Conservation (phyloP, 1,140 invertebrate genomes). For the Elymnias hypermnestra region DNA sequence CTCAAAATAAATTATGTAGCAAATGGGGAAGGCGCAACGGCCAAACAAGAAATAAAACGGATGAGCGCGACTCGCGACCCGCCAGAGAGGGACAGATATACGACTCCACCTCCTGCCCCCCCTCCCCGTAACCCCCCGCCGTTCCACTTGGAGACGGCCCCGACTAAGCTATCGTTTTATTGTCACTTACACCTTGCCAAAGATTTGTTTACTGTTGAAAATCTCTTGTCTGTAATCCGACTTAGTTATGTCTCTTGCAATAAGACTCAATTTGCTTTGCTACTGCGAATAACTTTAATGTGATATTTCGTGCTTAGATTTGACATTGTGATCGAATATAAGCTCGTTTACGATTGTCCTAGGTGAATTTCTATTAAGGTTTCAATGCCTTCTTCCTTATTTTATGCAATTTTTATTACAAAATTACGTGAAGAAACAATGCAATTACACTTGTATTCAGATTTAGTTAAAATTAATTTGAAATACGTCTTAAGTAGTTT, state of each 20-base stretch:
- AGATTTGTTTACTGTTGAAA: conserved; percentile 56
- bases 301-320: conserved; percentile 53
- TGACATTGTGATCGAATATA: conserved; percentile 51
- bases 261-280: conserved; percentile 29
- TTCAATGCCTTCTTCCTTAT: no score
- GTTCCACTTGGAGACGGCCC: conserved; percentile 67
- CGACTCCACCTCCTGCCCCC: conserved; percentile 30
- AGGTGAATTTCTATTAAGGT: conserved; percentile 51
- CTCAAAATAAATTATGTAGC: conserved; percentile 73
- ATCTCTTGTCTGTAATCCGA: conserved; percentile 23
- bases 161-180: conserved; percentile 70
- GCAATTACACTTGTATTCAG: no score
- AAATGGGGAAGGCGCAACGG: conserved; percentile 55
- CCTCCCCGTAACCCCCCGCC: conserved; percentile 22
- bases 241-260: conserved; percentile 15
- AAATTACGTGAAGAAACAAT: no score
- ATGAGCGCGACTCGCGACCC: conserved; percentile 42
- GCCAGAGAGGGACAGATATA: conserved; percentile 39
- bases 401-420: no score
- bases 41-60: conserved; percentile 70
- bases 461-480: no score
- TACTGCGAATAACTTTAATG: background rate
- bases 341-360: conserved; percentile 49
- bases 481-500: no score
- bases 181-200: conserved; percentile 68